Evolutionary conservation across 2,113 vertebrate genomes (phyloP), one percentile per base, ranked within the genome.

Genomic region (Pholis gunnellus): DNA sequence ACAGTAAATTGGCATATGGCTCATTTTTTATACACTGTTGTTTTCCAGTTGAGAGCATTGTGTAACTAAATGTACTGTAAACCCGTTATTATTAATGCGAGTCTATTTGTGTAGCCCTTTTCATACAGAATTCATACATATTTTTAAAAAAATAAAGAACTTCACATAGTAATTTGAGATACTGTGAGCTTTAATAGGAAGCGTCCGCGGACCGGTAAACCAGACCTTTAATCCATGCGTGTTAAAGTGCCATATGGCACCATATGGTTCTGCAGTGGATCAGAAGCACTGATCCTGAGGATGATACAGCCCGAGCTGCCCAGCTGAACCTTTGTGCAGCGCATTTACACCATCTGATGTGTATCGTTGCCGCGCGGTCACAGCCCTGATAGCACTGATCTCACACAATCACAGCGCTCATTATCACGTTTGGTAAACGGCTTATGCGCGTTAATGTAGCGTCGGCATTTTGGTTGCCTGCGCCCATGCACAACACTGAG

Each of bases 231-330:
- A 85, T 90, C 89, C 81, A 79, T 79, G 82, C 20, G 40, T 78
- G 87, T 86, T 84, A 61, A 92, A 85, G 83, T 87, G 82, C n/a
- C n/a, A n/a, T n/a, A n/a, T n/a, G n/a, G n/a, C n/a, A n/a, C 88
- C 93, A 93, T 93, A 89, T 94, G 91, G 89, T 88, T 91, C 68
- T 75, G 73, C 85, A 77, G 77, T 87, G 87, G 87, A 92, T 94
- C 84, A 89, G 83, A 87, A 72, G 78, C 86, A 85, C 79, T 89
- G 88, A 93, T 93, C 89, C 86, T 67, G 89, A 79, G 87, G 84
- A 88, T 83, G 87, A 90, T 85, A 78, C 61, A 57, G 60, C 83
- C 78, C 56, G 75, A 85, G 84, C 84, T 90, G 81, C 78, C 56
- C 78, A 85, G 84, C 84, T 90, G 81, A 92, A 91, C 86, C 88